These are phyloP conservation scores for Tetragnatha versicolor DNA, from an alignment of 1,140 invertebrate species.

Conservation along the genomic window DNA sequence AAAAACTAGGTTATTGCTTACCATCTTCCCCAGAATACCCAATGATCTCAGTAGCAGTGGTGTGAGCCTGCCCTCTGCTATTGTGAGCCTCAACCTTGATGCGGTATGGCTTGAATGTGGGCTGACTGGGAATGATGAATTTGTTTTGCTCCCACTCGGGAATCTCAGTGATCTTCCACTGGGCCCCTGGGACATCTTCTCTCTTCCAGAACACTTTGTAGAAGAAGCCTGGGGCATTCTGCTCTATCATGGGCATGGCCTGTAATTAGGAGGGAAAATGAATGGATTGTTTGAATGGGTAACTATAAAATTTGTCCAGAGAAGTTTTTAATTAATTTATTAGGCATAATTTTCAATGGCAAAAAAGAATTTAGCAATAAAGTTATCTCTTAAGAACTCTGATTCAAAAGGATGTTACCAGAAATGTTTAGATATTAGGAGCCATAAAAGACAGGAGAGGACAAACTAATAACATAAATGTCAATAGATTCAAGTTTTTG, in stretches of 20 bases:
- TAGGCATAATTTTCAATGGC: too few species aligned
- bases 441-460: too few species aligned
- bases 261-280: slow-evolving; percentile 62
- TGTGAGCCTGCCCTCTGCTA: slow-evolving; percentile 84
- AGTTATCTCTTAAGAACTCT: too few species aligned
- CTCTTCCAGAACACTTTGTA: slow-evolving; percentile 89
- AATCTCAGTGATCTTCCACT: slow-evolving; percentile 77
- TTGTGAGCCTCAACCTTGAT: slow-evolving; percentile 95
- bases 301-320: background rate
- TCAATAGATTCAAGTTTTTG: too few species aligned
- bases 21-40: slow-evolving; percentile 96
- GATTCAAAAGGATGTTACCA: too few species aligned
- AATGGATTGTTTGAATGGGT: background rate
- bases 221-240: slow-evolving; percentile 91
- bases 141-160: slow-evolving; percentile 76
- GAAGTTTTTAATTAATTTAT: too few species aligned
- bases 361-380: too few species aligned
- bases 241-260: slow-evolving; percentile 95
- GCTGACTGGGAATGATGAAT: slow-evolving; percentile 78
- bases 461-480: too few species aligned
- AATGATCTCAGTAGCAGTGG: slow-evolving; percentile 78
- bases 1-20: slow-evolving; percentile 59
- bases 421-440: too few species aligned
- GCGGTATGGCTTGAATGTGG: slow-evolving; percentile 88
- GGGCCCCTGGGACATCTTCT: slow-evolving; percentile 75